Evolutionary conservation across 1,140 invertebrate genomes (phyloP), one percentile per base, ranked within the genome.

Genomic region (Drosophila sechellia): DNA sequence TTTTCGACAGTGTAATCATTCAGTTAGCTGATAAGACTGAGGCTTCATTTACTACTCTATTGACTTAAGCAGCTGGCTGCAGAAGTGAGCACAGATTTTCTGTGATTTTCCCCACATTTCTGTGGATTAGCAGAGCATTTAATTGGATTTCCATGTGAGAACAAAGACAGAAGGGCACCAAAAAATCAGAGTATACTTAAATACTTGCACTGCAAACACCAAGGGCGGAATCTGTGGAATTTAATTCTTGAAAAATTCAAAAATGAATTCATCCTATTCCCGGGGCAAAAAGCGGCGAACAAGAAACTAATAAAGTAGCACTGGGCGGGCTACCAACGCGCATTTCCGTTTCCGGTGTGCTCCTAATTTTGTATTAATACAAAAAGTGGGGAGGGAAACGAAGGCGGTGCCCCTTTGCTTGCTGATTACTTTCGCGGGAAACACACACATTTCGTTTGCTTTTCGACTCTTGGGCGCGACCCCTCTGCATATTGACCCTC

Each of bases 61-160:
- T 80, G 77, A 80, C 78, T 72, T 71, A 72, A 72, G 68, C 54
- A 72, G 64, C 54, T 54, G 68, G 49, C 60, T 35, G 55, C 46
- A 63, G 39, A 50, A 35, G 43, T 50, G 42, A 52, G 70, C 34
- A 56, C 71, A 75, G 77, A 81, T 81, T 81, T 76, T 76, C 78
- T 71, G 71, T 76, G 78, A 81, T 80, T 81, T 76, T 65, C 46
- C 59, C 56, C 59, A 74, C 79, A 76, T 79, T 80, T 72, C 46
- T 45, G 39, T 46, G 78, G 78, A 80, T 81, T 81, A 81, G 65
- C 72, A 75, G 52, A 57, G 71, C 72, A 75, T 81, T 81, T 81
- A 81, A 81, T 81, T 81, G 72, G 65, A 80, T 75, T 76, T 45
- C 64, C 59, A 71, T 76, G 65, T 79, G 50, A 43, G 49, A 48